Evolutionary conservation across 1,140 invertebrate genomes (phyloP), one percentile per base, ranked within the genome.

Genomic region (Lordiphosa mommai): DNA sequence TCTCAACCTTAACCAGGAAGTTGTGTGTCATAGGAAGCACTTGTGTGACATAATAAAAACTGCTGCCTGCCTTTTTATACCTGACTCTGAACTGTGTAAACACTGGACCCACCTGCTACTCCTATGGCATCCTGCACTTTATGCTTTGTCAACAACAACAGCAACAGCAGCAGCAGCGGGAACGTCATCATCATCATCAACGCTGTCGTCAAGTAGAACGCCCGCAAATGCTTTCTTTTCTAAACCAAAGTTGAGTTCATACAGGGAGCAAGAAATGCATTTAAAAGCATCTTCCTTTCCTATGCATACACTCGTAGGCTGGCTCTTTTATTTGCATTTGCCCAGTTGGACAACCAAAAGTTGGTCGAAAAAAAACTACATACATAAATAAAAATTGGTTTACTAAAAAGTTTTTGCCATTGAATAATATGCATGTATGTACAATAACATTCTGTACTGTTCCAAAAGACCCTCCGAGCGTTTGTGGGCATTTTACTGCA

Each of bases 31-130:
- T 82, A 82, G 76, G 77, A 80, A 80, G 76, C 77, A 80, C 76
- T 80, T 80, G 76, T 82, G 71, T 71, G 71, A 82, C 77, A 80
- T 80, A 82, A 80, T 80, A 82, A 82, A 82, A 80, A 76, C 48
- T 43, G 60, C 49, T 55, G 34, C 68, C 53, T 47, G 49, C 66
- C 46, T 64, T 58, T 72, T 80, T 61, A 55, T 65, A 48, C 52
- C 23, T 36, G 51, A 38, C 46, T 61, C 14, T 32, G 40, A 23
- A 29, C 61, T 69, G 30, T 51, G 70, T 17, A 69, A 55, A 61
- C 56, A 66, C 56, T 47, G 66, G 56, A 61, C 49, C 32, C 43
- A 50, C 43, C 30, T 49, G 47, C 29, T 53, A 36, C 43, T 27
- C n/a, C 30, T 30, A 51, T 46, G 50, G 40, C 74, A 63, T 44